Percentiles rank a stretch among this genome's conserved stretches.
phyloP scores from a whole-genome alignment of 2,888 invertebrate species.

The Drosophila pseudotalamancana region DNA sequence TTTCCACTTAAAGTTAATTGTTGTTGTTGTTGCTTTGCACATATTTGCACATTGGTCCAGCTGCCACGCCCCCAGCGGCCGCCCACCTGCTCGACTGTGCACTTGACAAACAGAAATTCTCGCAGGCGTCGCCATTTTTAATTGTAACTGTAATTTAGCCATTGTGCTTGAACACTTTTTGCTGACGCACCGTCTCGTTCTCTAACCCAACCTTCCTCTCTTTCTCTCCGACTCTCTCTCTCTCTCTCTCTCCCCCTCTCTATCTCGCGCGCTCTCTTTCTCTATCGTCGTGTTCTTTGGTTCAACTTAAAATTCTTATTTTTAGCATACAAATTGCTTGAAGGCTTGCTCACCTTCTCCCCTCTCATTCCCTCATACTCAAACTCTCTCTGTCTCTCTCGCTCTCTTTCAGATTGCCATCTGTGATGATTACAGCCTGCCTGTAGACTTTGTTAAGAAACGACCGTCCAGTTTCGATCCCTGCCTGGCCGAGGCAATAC shows the following conservation, averaged over 20 bases:
- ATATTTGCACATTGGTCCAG: conserved; percentile 12
- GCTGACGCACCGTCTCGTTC: conserved; percentile 42
- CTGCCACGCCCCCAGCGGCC: conserved; percentile 13
- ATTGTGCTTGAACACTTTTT: conserved; percentile 68
- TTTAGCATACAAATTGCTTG: conserved; percentile 53
- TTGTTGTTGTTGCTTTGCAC: conserved; percentile 18
- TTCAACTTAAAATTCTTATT: conserved; percentile 56
- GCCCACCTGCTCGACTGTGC: conserved; percentile 9
- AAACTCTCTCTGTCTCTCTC: conserved; percentile 6
- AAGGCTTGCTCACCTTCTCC: conserved; percentile 1
- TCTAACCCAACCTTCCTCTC: background rate
- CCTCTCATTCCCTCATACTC: background rate
- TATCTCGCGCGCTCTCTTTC: conserved; percentile 5
- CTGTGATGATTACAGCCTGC: conserved; percentile 94
- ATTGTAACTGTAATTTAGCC: conserved; percentile 79
- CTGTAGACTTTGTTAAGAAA: conserved; percentile 92
- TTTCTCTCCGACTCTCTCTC: background rate
- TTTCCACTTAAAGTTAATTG: conserved; percentile 49
- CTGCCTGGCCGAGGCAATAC: conserved; percentile 87
- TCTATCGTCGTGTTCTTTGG: conserved; percentile 22
- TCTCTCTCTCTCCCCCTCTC: background rate
- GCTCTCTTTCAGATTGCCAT: conserved; percentile 89
- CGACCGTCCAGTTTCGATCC: conserved; percentile 88
- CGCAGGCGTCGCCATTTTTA: conserved; percentile 72
- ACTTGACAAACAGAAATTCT: conserved; percentile 41